Evolutionary conservation across 1,140 invertebrate genomes (phyloP), one percentile per base, ranked within the genome.

Genomic region (Papilio dardanus): DNA sequence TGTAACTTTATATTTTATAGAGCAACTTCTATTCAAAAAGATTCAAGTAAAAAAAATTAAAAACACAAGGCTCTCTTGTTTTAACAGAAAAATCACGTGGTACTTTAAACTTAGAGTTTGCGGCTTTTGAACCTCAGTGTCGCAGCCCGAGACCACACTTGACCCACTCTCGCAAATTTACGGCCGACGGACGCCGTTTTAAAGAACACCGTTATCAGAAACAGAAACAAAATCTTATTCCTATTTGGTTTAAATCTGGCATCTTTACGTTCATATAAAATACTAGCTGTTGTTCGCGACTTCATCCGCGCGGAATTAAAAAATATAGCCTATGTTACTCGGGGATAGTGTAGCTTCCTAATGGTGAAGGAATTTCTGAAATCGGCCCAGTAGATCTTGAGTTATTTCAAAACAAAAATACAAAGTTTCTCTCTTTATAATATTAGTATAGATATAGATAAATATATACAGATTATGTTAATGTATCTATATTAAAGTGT

Each of bases 111-210:
- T 68, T 68, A 68, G 21, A 68, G 67, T 42, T 68, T 68, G 67
- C 67, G 67, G 67, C 67, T 68, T 68, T 68, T 68, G 67, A 68
- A 68, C 67, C 33, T 68, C 37, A 68, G 67, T 68, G 67, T 35
- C 37, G 33, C 67, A 68, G n/a, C 33, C 33, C 35, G 67, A 68
- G 67, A 68, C 67, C 67, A 68, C 67, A 68, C 67, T 68, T 68
- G 67, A 68, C 67, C 67, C 35, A 68, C 67, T 68, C 67, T 35
- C 67, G 67, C 35, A 40, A 68, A 68, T 68, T 68, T 68, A 68
- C 35, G 37, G 67, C 31, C 54, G 54, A 68, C 33, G 33, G 31
- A 10, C 67, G 35, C 19, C 35, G 35, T 68, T 68, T 68, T 67
- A 40, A 68, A 37, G 33, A 68, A 40, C 67, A 68, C 21, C 42